Conservation (phyloP, 2,113 vertebrate species). For the Rousettus leschenaultii region DNA sequence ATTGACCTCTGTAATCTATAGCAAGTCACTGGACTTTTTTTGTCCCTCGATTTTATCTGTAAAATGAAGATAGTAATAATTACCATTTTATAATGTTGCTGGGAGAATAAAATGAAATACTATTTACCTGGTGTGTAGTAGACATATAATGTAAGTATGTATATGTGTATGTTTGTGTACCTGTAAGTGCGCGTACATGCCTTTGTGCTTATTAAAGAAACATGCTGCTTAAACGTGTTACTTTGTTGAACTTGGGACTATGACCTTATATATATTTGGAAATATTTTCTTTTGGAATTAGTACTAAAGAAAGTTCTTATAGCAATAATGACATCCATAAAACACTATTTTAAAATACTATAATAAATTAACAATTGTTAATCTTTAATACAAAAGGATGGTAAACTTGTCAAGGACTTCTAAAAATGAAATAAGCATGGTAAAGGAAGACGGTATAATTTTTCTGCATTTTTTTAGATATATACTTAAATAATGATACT, state of each 20-base stretch:
- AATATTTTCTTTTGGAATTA: conserved; percentile 12
- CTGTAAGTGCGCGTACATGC: neutral
- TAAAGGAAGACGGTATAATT: neutral
- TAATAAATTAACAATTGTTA: neutral
- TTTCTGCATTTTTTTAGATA: neutral
- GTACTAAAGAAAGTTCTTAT: neutral
- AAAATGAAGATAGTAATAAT: neutral
- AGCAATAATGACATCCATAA: neutral
- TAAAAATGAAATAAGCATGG: conserved; percentile 18
- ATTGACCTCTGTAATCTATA: neutral
- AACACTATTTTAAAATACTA: neutral
- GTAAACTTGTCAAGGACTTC: neutral
- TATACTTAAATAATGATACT: neutral
- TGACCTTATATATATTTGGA: neutral
- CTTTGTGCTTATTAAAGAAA: neutral
- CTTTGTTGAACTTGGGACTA: neutral
- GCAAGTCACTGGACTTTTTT: neutral
- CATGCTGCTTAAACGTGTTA: neutral
- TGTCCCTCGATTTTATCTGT: neutral
- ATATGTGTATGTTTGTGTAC: neutral
- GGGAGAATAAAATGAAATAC: neutral
- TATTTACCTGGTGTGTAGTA: neutral
- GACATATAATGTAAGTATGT: neutral
- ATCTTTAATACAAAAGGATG: neutral
- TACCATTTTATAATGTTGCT: neutral